A percentile compares a stretch with the other conserved stretches of the same genome.
Evolutionary conservation across 2,797 vertebrate genomes (phyloP).

Genomic region (Hypotaenidia philippensis): DNA sequence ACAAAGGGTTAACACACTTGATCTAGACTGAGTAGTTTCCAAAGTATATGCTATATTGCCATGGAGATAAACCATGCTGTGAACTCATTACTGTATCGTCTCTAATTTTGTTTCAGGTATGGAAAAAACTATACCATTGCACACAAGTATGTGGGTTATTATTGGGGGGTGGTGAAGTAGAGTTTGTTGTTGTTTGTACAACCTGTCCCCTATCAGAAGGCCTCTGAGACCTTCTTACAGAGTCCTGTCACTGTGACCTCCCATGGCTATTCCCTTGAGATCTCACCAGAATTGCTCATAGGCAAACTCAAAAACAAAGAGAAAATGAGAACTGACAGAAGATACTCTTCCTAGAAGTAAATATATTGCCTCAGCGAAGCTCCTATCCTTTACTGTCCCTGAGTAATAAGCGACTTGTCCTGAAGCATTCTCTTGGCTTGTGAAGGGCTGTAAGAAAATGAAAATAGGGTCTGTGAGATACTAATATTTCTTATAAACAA

Average conservation of each 20-base stretch:
- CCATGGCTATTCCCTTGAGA: neutral
- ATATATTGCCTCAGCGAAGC: conserved; percentile 26
- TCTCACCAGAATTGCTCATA: neutral
- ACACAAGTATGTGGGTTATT: neutral
- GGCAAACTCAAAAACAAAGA: conserved; percentile 36
- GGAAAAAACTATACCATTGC: neutral
- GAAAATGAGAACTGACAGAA: conserved; percentile 56
- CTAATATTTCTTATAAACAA: conserved; percentile 43
- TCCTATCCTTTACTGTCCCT: conserved; percentile 17
- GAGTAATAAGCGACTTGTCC: conserved; percentile 36
- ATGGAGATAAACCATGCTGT: neutral
- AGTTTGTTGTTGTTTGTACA: neutral
- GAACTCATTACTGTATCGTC: neutral
- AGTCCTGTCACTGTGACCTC: conserved; percentile 28
- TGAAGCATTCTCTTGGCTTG: neutral
- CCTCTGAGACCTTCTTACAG: neutral
- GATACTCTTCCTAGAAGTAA: conserved; percentile 19
- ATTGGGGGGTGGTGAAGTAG: neutral
- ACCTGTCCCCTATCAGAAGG: neutral
- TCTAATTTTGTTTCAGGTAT: neutral
- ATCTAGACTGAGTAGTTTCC: neutral
- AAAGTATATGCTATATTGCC: neutral
- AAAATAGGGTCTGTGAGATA: conserved; percentile 1
- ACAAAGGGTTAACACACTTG: neutral
- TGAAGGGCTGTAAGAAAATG: conserved; percentile 39